Percentiles rank a stretch among this genome's conserved stretches.
These are phyloP conservation scores for Delphinus delphis DNA, from an alignment of 2,113 vertebrate species.

Conservation along the genomic window DNA sequence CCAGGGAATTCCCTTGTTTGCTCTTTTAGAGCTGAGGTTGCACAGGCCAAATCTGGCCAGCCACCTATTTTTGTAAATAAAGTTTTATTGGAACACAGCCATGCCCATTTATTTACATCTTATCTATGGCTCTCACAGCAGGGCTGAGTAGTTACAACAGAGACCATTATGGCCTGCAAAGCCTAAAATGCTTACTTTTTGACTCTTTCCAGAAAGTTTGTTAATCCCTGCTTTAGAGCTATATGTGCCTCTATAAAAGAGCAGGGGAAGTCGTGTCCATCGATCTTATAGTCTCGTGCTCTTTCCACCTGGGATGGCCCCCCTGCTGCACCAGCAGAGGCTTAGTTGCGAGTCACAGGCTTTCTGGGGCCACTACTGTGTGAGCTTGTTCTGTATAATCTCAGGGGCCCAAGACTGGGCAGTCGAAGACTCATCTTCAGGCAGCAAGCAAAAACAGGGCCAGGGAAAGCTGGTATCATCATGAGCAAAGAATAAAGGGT, in stretches of 20 bases:
- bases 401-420: not conserved
- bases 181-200: not conserved
- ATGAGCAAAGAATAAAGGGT: not conserved
- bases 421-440: not conserved
- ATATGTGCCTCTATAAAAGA: not conserved
- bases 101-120: not conserved
- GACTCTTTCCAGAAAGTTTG: not conserved
- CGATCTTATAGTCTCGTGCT: rapidly evolving
- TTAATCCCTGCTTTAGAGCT: not conserved
- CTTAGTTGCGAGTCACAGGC: not conserved
- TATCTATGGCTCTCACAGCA: not conserved
- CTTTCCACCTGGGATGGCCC: not conserved
- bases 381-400: not conserved
- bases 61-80: not conserved
- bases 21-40: not conserved
- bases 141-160: not conserved
- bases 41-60: not conserved
- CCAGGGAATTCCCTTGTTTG: not conserved
- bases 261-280: not conserved
- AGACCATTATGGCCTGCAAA: not conserved
- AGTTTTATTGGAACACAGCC: not conserved
- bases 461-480: not conserved
- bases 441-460: not conserved
- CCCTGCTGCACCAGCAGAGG: not conserved
- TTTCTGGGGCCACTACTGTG: not conserved